Evolutionary conservation across 2,113 vertebrate genomes (phyloP), one percentile per base, ranked within the genome.

Genomic region (Hypomesus transpacificus): DNA sequence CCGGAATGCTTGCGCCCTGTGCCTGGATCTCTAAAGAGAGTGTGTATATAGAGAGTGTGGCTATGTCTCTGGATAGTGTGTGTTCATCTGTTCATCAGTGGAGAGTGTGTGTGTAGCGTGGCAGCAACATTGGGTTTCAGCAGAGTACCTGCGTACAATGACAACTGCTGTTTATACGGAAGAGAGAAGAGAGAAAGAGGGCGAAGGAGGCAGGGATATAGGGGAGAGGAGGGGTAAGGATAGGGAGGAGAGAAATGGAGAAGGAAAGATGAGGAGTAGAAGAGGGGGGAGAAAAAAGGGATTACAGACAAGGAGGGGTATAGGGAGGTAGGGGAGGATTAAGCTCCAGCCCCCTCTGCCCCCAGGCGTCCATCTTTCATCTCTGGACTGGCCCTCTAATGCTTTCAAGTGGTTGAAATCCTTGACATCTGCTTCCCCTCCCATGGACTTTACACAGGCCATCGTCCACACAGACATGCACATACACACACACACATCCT

Each of bases 361-460:
- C 81, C 84, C 20, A 39, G 87, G 87, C 75, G 53, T 75, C 79
- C 84, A 87, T 91, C 88, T 91, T 92, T 92, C 83, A 91, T 92
- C 87, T 87, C 68, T 67, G 68, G 60, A 68, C 82, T 82, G 81
- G 78, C 81, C 71, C 83, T 84, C 75, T 88, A 86, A 89, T 80
- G 78, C 88, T 86, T 87, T 86, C 77, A 86, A 88, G 89, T 85
- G 84, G 76, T 71, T 75, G 80, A 83, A 81, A 88, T 85, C 85
- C 87, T 87, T 79, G 72, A 91, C 90, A 92, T 90, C 90, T 90
- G 91, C 85, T 90, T 80, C 85, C 78, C 74, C 82, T 85, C 84
- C 22, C 68, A 66, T 78, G 82, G 59, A 61, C 20, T 21, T 21
- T 18, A 20, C 34, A 39, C 63, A 20, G 8, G 18, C 5, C 16